Percentiles rank a stretch among this genome's conserved stretches.
phyloP scores from a whole-genome alignment of 2,113 vertebrate genomes.

The Nothocercus julius region DNA sequence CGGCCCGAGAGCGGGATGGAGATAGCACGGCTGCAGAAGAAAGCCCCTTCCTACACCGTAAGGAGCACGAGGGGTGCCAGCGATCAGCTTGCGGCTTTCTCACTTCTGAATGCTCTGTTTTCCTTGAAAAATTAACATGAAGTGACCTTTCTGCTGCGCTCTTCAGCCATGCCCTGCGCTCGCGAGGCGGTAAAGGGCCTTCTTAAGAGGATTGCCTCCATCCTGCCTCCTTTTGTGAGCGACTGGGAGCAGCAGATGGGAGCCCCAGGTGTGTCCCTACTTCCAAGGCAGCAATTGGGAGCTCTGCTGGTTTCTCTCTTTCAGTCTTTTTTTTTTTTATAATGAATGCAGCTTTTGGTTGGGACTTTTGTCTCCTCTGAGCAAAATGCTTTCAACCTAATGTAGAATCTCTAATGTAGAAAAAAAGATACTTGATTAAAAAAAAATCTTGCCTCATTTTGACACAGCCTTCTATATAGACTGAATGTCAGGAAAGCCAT shows the following conservation, averaged over 20 bases:
- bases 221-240: not conserved
- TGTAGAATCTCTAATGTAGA: not conserved
- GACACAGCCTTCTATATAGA: not conserved
- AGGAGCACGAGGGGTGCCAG: accelerated
- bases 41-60: not conserved
- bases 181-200: not conserved
- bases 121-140: not conserved
- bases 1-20: not conserved
- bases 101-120: not conserved
- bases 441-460: constrained; percentile 37
- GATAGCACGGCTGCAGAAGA: not conserved
- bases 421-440: constrained; percentile 24
- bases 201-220: not conserved
- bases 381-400: constrained; percentile 31
- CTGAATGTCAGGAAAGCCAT: constrained; percentile 56
- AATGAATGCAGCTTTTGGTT: not conserved
- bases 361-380: not conserved
- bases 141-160: not conserved
- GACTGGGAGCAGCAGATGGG: not conserved
- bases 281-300: not conserved
- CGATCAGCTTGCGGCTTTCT: not conserved
- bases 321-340: not conserved
- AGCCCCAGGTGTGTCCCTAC: not conserved
- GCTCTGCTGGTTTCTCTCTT: not conserved
- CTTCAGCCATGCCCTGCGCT: accelerated